Percentiles rank a stretch among this genome's conserved stretches.
Conservation (phyloP, 2,888 invertebrate species). For the Fragum whitleyi region DNA sequence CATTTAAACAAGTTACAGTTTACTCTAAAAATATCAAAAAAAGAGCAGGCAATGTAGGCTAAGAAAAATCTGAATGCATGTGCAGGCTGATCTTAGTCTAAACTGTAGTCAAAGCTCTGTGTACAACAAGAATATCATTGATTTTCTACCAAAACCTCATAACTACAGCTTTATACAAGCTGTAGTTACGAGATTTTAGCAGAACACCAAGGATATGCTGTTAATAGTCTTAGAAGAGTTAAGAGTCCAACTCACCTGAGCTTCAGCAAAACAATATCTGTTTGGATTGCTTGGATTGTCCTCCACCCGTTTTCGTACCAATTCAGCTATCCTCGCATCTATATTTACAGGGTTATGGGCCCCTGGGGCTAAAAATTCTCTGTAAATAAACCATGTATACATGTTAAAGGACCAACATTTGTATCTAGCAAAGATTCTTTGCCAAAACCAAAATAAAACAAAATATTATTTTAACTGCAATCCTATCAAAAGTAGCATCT, state of each 20-base stretch:
- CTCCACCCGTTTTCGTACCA: conserved; percentile 81
- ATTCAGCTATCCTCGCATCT: conserved; percentile 95
- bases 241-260: conserved; percentile 89
- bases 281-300: conserved; percentile 74
- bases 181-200: too few species aligned
- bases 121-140: too few species aligned
- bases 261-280: conserved; percentile 92
- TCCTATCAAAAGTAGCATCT: not conserved
- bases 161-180: too few species aligned
- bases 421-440: not conserved
- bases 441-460: not conserved
- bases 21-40: too few species aligned
- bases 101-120: too few species aligned
- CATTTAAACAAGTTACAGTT: too few species aligned
- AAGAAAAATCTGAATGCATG: too few species aligned
- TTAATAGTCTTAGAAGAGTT: too few species aligned
- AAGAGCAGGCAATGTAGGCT: too few species aligned
- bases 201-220: too few species aligned
- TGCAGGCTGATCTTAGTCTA: too few species aligned
- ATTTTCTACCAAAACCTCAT: too few species aligned
- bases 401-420: not conserved
- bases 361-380: conserved; percentile 96
- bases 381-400: conserved; percentile 79
- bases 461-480: not conserved
- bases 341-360: conserved; percentile 99